A percentile compares a stretch with the other conserved stretches of the same genome.
These are phyloP conservation scores for Dasysyrphus tricinctus DNA, from an alignment of 2,888 invertebrate species.

Conservation along the genomic window DNA sequence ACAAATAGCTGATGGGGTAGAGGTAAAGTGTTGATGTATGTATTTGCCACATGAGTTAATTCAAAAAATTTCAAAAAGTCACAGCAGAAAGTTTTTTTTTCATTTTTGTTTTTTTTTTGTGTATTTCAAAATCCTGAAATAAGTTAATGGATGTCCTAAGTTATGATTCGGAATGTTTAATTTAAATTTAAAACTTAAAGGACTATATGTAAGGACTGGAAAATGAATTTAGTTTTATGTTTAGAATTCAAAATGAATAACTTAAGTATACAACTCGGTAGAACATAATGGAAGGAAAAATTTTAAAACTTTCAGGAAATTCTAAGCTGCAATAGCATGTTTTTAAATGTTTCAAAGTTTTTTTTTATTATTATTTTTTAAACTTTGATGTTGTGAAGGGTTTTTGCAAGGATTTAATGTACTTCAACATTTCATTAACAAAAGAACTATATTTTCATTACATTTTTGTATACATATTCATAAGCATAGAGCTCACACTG, in stretches of 20 bases:
- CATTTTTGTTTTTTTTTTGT: not conserved
- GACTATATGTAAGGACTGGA: not conserved
- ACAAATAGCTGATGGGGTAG: not conserved
- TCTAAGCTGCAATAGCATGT: not conserved
- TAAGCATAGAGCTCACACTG: too few species aligned
- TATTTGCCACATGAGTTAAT: not conserved
- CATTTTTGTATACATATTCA: too few species aligned
- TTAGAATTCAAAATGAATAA: not conserved
- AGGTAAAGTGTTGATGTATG: not conserved
- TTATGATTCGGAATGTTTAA: not conserved
- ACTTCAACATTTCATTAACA: not conserved
- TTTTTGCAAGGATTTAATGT: not conserved
- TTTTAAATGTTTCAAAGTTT: not conserved
- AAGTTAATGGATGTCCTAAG: not conserved
- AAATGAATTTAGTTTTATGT: not conserved
- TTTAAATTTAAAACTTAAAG: constrained; percentile 13
- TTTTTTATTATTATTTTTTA: not conserved
- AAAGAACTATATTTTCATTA: not conserved
- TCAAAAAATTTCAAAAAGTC: constrained; percentile 18
- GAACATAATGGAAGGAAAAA: not conserved
- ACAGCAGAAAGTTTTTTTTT: not conserved
- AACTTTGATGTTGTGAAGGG: not conserved
- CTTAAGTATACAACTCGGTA: not conserved
- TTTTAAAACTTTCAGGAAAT: not conserved
- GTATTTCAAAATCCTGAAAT: not conserved